These are phyloP conservation scores for Pseudonaja textilis DNA, from an alignment of 2,113 vertebrate species.

Conservation along the genomic window DNA sequence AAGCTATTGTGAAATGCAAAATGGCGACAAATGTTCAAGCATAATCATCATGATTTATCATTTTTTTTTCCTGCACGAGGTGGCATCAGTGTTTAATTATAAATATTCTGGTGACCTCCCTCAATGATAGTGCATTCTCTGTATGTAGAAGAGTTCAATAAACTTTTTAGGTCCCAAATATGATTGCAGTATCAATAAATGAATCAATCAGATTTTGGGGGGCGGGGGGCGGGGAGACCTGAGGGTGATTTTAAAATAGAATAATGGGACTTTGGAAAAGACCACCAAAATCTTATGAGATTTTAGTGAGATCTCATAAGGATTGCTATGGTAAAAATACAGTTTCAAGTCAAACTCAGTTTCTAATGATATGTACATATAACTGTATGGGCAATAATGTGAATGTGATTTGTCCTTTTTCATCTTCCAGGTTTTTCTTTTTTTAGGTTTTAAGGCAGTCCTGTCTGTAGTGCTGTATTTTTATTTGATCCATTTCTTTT, in stretches of 20 bases:
- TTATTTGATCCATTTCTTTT: not conserved
- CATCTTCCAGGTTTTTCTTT: not conserved
- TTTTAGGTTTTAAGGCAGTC: not conserved
- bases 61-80: not conserved
- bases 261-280: not conserved
- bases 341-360: not conserved
- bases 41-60: not conserved
- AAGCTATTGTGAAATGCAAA: not conserved
- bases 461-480: not conserved
- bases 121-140: not conserved
- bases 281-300: not conserved
- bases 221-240: not conserved
- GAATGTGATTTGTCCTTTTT: not conserved
- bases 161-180: not conserved
- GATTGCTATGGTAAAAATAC: not conserved
- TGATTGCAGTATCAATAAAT: not conserved
- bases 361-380: not conserved
- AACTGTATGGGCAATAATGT: not conserved
- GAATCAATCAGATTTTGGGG: not conserved
- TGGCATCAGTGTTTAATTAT: not conserved
- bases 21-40: not conserved
- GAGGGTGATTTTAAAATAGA: not conserved
- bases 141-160: not conserved
- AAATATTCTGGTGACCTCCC: no score
- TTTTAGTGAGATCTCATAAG: not conserved